Percentiles rank a stretch among this genome's conserved stretches.
Evolutionary conservation across 1,140 invertebrate genomes (phyloP).

Genomic region (Pseudoatta argentina): DNA sequence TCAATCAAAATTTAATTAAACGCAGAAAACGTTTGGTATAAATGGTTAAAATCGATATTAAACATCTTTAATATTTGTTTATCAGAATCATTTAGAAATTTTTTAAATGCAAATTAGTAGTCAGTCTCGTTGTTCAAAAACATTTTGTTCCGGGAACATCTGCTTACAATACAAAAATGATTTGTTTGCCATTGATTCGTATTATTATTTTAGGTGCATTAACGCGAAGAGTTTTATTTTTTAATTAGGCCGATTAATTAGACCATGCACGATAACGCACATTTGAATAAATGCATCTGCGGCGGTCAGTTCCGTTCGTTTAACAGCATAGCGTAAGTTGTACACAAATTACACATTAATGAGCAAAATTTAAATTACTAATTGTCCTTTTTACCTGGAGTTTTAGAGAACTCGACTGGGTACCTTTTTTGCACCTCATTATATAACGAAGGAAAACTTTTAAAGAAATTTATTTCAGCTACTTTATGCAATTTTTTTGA

Average conservation of each 20-base stretch:
- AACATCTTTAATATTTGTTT: background rate
- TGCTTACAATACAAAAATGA: background rate
- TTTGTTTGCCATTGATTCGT: background rate
- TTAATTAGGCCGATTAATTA: conserved; percentile 34
- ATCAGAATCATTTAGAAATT: background rate
- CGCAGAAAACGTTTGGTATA: background rate
- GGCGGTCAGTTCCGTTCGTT: conserved; percentile 20
- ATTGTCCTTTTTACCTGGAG: conserved; percentile 19
- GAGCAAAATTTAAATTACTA: conserved; percentile 46
- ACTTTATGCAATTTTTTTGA: background rate
- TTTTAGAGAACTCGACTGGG: conserved; percentile 46
- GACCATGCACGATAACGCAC: background rate
- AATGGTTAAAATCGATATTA: background rate
- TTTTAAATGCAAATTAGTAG: background rate
- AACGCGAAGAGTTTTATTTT: conserved; percentile 20
- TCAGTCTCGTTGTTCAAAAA: background rate
- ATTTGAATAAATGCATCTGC: conserved; percentile 38
- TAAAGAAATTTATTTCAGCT: background rate
- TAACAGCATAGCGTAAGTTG: background rate
- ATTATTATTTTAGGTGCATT: conserved; percentile 22
- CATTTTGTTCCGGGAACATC: background rate
- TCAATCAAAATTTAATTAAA: background rate
- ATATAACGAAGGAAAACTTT: background rate
- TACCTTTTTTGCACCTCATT: background rate
- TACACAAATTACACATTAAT: conserved; percentile 53